A percentile compares a stretch with the other conserved stretches of the same genome.
phyloP scores from a whole-genome alignment of 2,113 vertebrate species.

The Hippocampus barbouri region DNA sequence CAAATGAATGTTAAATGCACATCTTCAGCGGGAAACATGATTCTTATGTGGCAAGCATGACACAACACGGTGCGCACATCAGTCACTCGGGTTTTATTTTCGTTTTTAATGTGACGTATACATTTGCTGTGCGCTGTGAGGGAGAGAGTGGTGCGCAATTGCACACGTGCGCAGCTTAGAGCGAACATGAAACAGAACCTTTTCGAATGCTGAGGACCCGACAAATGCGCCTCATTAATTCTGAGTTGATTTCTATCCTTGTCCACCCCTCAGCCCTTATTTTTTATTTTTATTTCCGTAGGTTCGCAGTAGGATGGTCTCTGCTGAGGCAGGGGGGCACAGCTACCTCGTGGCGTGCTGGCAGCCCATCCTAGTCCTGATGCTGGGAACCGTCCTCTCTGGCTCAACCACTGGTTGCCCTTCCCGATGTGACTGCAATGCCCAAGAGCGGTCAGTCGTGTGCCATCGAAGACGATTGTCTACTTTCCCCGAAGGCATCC shows the following conservation, averaged over 20 bases:
- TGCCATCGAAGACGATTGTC: slow-evolving; percentile 90
- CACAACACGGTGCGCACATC: no score
- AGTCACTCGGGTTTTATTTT: no score
- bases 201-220: background rate
- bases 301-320: slow-evolving; percentile 95
- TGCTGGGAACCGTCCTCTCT: slow-evolving; percentile 92
- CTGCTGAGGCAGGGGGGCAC: slow-evolving; percentile 83
- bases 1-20: no score
- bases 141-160: no score
- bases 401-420: slow-evolving; percentile 94
- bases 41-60: no score
- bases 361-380: slow-evolving; percentile 97
- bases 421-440: slow-evolving; percentile 92
- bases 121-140: no score
- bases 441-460: slow-evolving; percentile 90
- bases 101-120: no score
- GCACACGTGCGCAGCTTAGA: no score
- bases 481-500: slow-evolving; percentile 89
- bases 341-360: slow-evolving; percentile 96
- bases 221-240: background rate
- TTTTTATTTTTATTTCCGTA: slow-evolving; percentile 64
- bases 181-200: background rate
- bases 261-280: slow-evolving; percentile 5
- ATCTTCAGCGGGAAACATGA: no score
- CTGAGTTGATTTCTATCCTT: slow-evolving; percentile 35